phyloP scores from a whole-genome alignment of 35 echinoderm and acorn worm species.

The Hemicentrotus pulcherrimus region DNA sequence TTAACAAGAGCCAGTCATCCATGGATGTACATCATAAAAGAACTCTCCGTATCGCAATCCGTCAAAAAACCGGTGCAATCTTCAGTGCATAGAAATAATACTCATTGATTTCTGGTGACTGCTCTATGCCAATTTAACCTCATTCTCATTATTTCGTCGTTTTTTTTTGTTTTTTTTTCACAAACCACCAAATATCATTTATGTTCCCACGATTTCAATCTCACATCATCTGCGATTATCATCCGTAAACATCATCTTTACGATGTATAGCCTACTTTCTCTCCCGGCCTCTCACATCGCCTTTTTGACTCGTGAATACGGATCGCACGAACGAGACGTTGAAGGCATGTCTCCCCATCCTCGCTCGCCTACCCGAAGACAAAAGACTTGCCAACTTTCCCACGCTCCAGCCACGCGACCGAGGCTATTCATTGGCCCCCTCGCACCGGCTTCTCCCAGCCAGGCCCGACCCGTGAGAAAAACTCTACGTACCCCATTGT shows the following conservation, averaged over 20 bases:
- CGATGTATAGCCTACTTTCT: not conserved
- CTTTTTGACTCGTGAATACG: constrained; percentile 40
- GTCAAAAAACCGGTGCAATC: not conserved
- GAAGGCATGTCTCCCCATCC: constrained; percentile 33
- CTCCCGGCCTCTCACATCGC: not conserved
- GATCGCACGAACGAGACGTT: not conserved
- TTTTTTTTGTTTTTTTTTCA: not conserved
- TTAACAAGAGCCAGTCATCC: not conserved
- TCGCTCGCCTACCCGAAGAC: not conserved
- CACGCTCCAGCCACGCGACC: constrained; percentile 45
- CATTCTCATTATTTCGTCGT: not conserved
- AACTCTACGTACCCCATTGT: constrained; percentile 15
- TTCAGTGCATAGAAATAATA: not conserved
- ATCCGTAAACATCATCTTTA: constrained; percentile 19
- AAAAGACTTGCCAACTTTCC: constrained; percentile 40
- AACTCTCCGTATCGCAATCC: not conserved
- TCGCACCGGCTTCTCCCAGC: constrained; percentile 25
- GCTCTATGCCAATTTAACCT: not conserved
- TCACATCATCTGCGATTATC: constrained; percentile 17
- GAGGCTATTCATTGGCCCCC: constrained; percentile 23
- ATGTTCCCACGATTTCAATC: constrained; percentile 44
- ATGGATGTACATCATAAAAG: not conserved
- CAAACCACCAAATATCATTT: not conserved
- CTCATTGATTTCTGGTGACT: constrained; percentile 3
- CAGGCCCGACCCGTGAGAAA: constrained; percentile 38